These are phyloP conservation scores for Oscheius onirici DNA, from an alignment of 2,888 invertebrate species.

Conservation along the genomic window DNA sequence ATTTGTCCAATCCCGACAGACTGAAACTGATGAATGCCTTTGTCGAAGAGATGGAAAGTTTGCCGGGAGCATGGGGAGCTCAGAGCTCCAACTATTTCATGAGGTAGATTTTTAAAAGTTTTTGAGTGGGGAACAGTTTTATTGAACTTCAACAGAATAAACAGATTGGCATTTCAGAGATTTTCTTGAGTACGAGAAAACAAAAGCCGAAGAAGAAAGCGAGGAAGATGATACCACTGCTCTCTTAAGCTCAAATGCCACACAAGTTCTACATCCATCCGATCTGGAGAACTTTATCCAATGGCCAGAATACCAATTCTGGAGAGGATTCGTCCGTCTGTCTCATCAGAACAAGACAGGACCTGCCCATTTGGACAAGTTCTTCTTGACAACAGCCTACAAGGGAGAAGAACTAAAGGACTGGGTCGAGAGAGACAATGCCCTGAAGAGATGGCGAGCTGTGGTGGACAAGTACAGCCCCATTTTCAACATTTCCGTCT, in stretches of 20 bases:
- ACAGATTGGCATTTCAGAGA: too few relatives aligned
- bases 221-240: conserved; percentile 7
- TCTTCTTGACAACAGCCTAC: conserved; percentile 61
- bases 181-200: conserved; percentile 41
- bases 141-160: too few relatives aligned
- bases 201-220: conserved; percentile 40
- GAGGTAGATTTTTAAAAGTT: background rate
- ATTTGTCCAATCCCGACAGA: conserved; percentile 52
- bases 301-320: conserved; percentile 64
- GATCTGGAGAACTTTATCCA: conserved; percentile 55
- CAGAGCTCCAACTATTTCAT: conserved; percentile 57
- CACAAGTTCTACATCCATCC: conserved; percentile 7
- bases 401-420: conserved; percentile 53
- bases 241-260: background rate
- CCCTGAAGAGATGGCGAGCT: conserved; percentile 56
- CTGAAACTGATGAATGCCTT: conserved; percentile 43
- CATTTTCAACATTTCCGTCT: conserved; percentile 64
- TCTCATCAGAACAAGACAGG: conserved; percentile 35
- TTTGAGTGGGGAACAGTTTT: too few relatives aligned
- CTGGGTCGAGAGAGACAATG: conserved; percentile 56
- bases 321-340: conserved; percentile 59
- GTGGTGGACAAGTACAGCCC: conserved; percentile 62
- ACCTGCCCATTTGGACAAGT: conserved; percentile 41
- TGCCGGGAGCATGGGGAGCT: conserved; percentile 63
- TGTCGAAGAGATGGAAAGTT: conserved; percentile 59